Evolutionary conservation across 92 coral and sea anemone species (phyloP), one percentile per base, ranked within the genome.

Genomic region (Nematostella vectensis): DNA sequence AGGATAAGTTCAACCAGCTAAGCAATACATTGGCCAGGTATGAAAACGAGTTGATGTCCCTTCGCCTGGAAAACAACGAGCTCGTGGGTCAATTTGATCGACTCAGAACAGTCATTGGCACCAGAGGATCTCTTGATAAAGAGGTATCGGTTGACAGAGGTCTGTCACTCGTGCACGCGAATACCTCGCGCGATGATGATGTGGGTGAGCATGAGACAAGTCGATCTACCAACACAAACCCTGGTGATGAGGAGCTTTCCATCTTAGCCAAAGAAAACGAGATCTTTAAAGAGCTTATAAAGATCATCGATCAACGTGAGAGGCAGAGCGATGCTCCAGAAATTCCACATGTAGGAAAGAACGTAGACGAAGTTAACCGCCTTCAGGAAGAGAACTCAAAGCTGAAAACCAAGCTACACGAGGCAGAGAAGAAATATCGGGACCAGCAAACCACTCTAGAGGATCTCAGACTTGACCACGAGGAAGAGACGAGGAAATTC

Each of bases 211-310:
- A 42, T 29, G 68, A 44, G 8, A 3, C 25, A 15, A 8, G 30
- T 42, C 45, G 27, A 11, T 59, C 54, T 23, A 63, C 45, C 9
- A 19, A 4, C 4, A 4, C 18, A 6, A 45, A 19, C 51, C 4
- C 11, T 6, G 40, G 40, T 24, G 75, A 54, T 54, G 71, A 84
- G 4, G 94, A 84, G 33, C 75, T 84, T 25, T 55, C 71, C 20
- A 57, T 68, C 11, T 57, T 84, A 63, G 83, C 87, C 31, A 71
- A 65, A 6, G 94, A 84, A 57, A 84, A 79, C 43, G 78, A 79
- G 29, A 54, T 84, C 3, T 80, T 84, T 45, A 74, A 64, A 33
- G 78, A 79, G 48, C 54, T 84, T 43, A 79, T 84, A 20, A 81
- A 79, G 4, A 68, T 70, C 29, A 54, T 84, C 43, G 81, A 84